A percentile compares a stretch with the other conserved stretches of the same genome.
Conservation (phyloP, 1,140 invertebrate genomes). For the Antheraea mylitta region DNA sequence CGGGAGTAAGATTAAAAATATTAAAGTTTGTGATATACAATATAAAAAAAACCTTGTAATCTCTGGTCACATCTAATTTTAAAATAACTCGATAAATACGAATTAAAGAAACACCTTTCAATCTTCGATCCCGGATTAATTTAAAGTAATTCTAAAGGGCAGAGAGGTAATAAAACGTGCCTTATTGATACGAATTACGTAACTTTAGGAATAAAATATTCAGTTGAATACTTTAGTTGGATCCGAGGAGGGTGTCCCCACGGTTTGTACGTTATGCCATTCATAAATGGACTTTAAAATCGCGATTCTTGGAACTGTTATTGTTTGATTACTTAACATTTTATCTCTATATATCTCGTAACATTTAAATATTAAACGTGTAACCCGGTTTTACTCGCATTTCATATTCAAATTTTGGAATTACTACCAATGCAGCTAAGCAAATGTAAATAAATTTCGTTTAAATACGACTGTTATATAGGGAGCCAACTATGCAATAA, state of each 20-base stretch:
- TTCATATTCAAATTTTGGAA: too few species aligned
- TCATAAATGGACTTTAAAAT: conserved; percentile 43
- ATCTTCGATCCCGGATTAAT: too few species aligned
- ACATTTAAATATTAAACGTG: too few species aligned
- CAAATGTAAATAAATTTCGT: too few species aligned
- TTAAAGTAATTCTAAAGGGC: too few species aligned
- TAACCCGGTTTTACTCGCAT: too few species aligned
- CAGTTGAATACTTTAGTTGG: conserved; percentile 36
- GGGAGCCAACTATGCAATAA: too few species aligned
- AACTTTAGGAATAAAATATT: conserved; percentile 36
- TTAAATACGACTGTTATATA: too few species aligned
- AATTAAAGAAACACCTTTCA: too few species aligned
- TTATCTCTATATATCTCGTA: background rate
- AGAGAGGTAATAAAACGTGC: conserved; percentile 16
- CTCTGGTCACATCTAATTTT: background rate
- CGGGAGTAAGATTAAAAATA: too few species aligned
- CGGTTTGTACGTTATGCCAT: conserved; percentile 21
- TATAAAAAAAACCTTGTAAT: background rate
- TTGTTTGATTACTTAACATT: conserved; percentile 23
- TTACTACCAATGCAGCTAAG: too few species aligned
- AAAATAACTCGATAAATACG: background rate
- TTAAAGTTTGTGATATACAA: too few species aligned
- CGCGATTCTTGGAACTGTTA: conserved; percentile 35
- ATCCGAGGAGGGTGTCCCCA: conserved; percentile 20
- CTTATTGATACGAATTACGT: conserved; percentile 7